Evolutionary conservation across 2,113 vertebrate genomes (phyloP), one percentile per base, ranked within the genome.

Genomic region (Coracopsis vasa): DNA sequence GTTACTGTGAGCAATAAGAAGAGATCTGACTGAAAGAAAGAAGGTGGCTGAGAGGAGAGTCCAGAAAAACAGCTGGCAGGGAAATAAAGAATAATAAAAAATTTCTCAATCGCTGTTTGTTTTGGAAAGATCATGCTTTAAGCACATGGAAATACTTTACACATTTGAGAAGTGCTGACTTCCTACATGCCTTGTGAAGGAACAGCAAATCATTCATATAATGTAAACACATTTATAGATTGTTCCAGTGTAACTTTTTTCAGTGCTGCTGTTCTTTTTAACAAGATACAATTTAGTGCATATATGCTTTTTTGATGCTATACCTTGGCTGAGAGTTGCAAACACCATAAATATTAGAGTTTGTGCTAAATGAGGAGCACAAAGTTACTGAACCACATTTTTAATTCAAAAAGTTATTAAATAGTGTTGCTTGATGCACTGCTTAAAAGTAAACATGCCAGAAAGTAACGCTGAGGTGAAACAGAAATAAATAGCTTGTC

Each of bases 141-240:
- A 97, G 95, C 98, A 98, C 97, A 97, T 98, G 98, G 97, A 98
- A 98, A 96, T 98, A 98, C 98, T 98, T 98, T 95, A 78, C 97
- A 97, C 95, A 5, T 97, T 97, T 96, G 95, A 97, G 95, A 97
- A 97, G 97, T 97, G 97, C 92, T 97, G 93, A 96, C 90, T 98
- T 97, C 94, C 96, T 97, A 97, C 82, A 97, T 97, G 91, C 90
- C 94, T 97, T 97, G 94, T 96, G 95, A 97, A 97, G 95, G 97
- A 98, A 97, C 90, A 97, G 92, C 94, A 97, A 96, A 97, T 98
- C 95, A 97, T 92, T 97, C 95, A 95, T 96, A 74, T 97, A 96
- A 92, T 94, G 82, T 96, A 97, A 98, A 97, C 85, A 97, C 72
- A 90, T 95, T 97, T 96, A 95, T 91, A 96, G 82, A 96, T 97